These are phyloP conservation scores for Mesocentrotus franciscanus DNA, from an alignment of 53 echinoderm and acorn worm genomes.

Conservation along the genomic window DNA sequence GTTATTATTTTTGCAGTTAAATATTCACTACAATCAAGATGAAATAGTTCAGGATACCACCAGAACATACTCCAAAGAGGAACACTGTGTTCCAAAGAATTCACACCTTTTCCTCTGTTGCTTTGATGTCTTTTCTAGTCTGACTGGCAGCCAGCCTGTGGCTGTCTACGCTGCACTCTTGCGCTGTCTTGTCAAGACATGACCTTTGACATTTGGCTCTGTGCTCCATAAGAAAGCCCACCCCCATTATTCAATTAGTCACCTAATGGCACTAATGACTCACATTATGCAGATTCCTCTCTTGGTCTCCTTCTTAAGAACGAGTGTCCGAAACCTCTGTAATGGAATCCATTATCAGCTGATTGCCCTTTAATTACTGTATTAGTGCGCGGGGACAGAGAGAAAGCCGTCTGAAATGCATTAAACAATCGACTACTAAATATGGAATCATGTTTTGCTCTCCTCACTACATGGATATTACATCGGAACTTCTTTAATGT, in stretches of 20 bases:
- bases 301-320: not conserved
- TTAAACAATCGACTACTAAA: not conserved
- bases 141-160: not conserved
- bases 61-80: no score
- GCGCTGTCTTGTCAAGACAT: not conserved
- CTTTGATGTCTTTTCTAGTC: not conserved
- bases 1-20: no score
- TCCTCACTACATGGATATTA: no score
- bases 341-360: not conserved
- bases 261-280: slow-evolving; percentile 56
- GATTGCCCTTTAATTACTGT: slow-evolving; percentile 42
- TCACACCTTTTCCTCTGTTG: not conserved
- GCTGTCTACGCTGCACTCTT: not conserved
- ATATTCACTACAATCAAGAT: no score
- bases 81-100: no score
- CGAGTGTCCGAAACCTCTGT: slow-evolving; percentile 28
- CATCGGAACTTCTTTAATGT: no score
- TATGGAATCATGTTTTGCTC: no score
- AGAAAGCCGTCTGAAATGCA: not conserved
- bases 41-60: no score
- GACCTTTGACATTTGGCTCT: not conserved
- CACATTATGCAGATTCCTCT: slow-evolving; percentile 62
- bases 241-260: slow-evolving; percentile 66
- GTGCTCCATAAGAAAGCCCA: not conserved
- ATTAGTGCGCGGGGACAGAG: not conserved